Conservation (phyloP, 2,797 vertebrate species). For the Enteromius argenteus region DNA sequence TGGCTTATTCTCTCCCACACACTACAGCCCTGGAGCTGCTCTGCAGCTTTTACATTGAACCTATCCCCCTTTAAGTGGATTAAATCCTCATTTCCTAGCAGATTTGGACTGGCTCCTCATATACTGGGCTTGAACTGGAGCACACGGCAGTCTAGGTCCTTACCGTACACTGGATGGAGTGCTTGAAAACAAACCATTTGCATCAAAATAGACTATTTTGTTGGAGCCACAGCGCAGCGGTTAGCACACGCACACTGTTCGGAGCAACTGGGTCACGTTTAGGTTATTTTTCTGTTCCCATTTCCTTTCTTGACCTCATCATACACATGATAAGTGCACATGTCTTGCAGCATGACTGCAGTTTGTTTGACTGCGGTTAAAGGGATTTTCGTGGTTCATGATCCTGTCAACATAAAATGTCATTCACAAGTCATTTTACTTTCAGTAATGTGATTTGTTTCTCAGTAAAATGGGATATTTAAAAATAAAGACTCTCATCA, state of each 20-base stretch:
- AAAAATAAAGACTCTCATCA: background rate
- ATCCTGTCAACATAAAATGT: background rate
- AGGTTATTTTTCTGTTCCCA: slow-evolving; percentile 15
- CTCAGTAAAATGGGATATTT: background rate
- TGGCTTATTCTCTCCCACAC: slow-evolving; percentile 28
- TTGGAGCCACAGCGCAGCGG: background rate
- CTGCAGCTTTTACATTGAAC: slow-evolving; percentile 33
- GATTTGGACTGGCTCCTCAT: slow-evolving; percentile 6
- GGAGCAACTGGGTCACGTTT: background rate
- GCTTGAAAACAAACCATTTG: slow-evolving; percentile 20
- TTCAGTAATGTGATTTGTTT: background rate
- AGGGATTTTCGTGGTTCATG: slow-evolving; percentile 3
- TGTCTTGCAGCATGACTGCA: background rate
- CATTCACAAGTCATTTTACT: background rate
- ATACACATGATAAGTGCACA: background rate
- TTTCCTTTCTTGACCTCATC: background rate
- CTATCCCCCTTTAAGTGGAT: slow-evolving; percentile 23
- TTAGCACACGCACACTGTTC: background rate
- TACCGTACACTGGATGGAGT: background rate
- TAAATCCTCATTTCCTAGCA: slow-evolving; percentile 43
- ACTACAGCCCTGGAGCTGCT: slow-evolving; percentile 31
- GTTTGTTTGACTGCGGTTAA: background rate
- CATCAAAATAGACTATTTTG: slow-evolving; percentile 4
- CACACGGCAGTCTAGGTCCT: background rate
- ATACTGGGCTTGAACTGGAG: slow-evolving; percentile 22